Conservation (phyloP, 2,797 vertebrate genomes). For the Phoebastria nigripes region DNA sequence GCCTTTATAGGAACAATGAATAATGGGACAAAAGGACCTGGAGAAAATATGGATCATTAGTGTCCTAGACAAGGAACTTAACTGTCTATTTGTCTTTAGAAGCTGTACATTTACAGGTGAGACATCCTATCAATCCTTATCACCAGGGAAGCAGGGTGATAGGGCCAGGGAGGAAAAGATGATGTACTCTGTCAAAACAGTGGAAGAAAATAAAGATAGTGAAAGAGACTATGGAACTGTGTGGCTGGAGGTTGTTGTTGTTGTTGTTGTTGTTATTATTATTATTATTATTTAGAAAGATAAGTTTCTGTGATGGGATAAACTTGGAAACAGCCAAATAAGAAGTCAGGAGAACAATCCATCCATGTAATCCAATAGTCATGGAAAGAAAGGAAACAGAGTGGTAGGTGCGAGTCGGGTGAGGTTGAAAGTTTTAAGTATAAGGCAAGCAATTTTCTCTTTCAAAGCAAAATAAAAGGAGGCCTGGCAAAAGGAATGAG, state of each 20-base stretch:
- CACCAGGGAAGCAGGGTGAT: neutral
- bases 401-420: neutral
- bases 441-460: neutral
- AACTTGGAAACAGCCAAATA: neutral
- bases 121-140: neutral
- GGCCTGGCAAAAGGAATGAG: neutral
- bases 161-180: neutral
- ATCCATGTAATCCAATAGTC: neutral
- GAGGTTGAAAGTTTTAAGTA: neutral
- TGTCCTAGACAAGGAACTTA: neutral
- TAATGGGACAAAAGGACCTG: neutral
- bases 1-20: neutral
- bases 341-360: neutral
- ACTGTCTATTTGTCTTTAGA: neutral
- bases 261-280: neutral
- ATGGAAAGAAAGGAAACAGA: neutral
- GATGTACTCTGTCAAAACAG: neutral
- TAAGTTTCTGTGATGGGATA: neutral
- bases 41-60: neutral
- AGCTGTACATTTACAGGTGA: neutral
- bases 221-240: neutral
- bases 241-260: neutral
- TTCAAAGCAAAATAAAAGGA: neutral
- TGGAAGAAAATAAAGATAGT: neutral
- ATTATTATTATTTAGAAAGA: neutral